Conservation (phyloP, 23 tunicate species). For the Trididemnum nubilum region DNA sequence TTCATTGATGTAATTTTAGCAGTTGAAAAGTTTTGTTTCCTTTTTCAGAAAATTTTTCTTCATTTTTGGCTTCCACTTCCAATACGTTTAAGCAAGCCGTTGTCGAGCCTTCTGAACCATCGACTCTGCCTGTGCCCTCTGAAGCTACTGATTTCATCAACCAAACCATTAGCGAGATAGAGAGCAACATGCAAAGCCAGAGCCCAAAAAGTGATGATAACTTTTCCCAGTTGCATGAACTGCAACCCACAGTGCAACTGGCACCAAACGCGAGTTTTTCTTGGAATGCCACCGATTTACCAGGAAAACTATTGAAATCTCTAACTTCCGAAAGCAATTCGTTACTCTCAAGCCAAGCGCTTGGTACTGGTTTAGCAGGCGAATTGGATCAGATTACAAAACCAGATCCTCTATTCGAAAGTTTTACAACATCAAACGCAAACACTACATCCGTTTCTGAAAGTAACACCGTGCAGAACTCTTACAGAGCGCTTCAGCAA, state of each 20-base stretch:
- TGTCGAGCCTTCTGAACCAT: not conserved
- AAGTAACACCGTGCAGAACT: too few species aligned
- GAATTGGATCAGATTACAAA: not conserved
- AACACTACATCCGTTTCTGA: too few species aligned
- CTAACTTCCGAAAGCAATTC: not conserved
- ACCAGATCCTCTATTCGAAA: not conserved
- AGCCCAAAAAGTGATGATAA: constrained; percentile 13
- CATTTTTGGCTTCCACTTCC: not conserved
- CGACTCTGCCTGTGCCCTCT: not conserved
- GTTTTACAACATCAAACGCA: too few species aligned
- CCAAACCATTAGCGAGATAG: constrained; percentile 55
- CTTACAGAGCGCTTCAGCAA: too few species aligned
- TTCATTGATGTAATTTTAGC: too few species aligned
- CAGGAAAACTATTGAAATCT: constrained; percentile 4
- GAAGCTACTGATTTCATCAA: constrained; percentile 57
- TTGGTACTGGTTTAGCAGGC: not conserved
- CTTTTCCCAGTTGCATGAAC: constrained; percentile 9
- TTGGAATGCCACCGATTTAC: not conserved
- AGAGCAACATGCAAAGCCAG: constrained; percentile 19
- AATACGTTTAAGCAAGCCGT: not conserved
- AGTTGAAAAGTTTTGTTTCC: too few species aligned
- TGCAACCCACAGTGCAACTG: not conserved
- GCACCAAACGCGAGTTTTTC: not conserved
- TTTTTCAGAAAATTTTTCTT: not conserved
- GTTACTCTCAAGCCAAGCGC: too few species aligned